Percentiles rank a stretch among this genome's conserved stretches.
These are phyloP conservation scores for Hypocryptadius cinnamomeus DNA, from an alignment of 2,113 vertebrate genomes.

Conservation along the genomic window DNA sequence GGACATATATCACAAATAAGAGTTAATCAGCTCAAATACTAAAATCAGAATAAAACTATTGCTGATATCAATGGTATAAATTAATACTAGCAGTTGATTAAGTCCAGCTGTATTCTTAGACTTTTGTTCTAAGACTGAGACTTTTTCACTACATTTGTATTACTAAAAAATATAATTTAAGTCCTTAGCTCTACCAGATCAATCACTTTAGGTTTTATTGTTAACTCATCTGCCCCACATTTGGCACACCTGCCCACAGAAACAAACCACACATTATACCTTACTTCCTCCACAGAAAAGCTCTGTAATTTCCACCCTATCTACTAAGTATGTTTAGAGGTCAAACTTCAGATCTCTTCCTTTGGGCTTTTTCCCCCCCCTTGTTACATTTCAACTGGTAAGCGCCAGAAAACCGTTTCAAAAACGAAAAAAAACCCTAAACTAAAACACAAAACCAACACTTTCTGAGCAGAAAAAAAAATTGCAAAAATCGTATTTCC, in stretches of 20 bases:
- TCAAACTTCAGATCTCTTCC: constrained; percentile 3
- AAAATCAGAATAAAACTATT: background rate
- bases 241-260: background rate
- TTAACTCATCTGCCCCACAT: background rate
- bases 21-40: background rate
- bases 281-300: background rate
- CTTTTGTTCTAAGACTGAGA: background rate
- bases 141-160: background rate
- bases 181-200: background rate
- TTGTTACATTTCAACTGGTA: background rate
- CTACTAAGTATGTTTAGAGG: background rate
- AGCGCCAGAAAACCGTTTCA: background rate
- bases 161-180: background rate
- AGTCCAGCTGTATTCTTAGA: background rate
- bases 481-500: background rate
- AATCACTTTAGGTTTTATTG: background rate
- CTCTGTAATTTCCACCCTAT: background rate
- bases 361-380: background rate
- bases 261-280: background rate
- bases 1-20: background rate
- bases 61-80: background rate
- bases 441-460: background rate
- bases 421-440: background rate
- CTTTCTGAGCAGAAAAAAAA: background rate
- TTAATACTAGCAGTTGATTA: background rate